Evolutionary conservation across 2,888 invertebrate genomes (phyloP).

Genomic region (Panzeria rudis): DNA sequence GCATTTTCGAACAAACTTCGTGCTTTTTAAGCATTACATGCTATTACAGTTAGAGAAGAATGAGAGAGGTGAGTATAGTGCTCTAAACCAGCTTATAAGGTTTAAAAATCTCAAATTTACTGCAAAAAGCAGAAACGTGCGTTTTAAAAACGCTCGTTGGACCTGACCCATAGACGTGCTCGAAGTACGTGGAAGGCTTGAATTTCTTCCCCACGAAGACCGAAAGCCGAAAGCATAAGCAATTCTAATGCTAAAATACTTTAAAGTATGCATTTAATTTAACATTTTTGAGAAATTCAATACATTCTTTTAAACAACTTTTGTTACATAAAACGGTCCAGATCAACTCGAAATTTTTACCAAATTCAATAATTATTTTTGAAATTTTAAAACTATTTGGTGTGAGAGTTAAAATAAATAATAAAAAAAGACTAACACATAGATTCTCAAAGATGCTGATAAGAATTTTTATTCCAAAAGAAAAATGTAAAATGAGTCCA

Average conservation of each 20-base stretch:
- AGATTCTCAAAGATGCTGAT: conserved; percentile 72
- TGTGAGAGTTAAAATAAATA: neutral
- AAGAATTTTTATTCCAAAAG: conserved; percentile 64
- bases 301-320: conserved; percentile 2
- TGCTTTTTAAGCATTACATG: too few relatives aligned
- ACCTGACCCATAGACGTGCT: too few relatives aligned
- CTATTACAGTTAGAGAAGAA: too few relatives aligned
- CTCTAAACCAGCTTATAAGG: too few relatives aligned
- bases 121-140: too few relatives aligned
- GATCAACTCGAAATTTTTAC: neutral
- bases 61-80: too few relatives aligned
- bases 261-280: neutral
- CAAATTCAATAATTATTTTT: neutral
- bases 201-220: too few relatives aligned
- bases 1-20: too few relatives aligned
- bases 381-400: conserved; percentile 15
- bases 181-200: too few relatives aligned
- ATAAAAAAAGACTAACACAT: conserved; percentile 41
- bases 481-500: conserved; percentile 74
- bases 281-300: neutral
- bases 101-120: too few relatives aligned
- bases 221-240: too few relatives aligned
- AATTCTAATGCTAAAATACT: neutral
- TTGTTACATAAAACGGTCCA: neutral
- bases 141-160: too few relatives aligned